Evolutionary conservation across 2,888 invertebrate species (phyloP).

Genomic region (Eupithecia subfuscata): DNA sequence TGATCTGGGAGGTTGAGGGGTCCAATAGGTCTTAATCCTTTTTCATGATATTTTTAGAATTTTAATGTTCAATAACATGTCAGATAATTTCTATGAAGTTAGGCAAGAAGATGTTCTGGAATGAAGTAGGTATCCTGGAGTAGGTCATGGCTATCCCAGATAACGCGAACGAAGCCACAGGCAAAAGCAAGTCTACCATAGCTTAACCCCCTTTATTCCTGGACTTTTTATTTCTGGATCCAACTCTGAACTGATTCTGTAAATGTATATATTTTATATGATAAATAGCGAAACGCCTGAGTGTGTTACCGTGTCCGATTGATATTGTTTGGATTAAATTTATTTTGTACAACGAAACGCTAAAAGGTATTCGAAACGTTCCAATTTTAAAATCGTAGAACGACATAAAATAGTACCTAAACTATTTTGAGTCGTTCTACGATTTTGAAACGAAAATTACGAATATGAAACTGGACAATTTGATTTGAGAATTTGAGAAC

Average conservation of each 20-base stretch:
- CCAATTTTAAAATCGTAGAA: no score
- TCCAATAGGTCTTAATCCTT: neutral
- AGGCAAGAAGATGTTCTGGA: neutral
- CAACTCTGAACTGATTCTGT: conserved; percentile 11
- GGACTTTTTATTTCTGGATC: neutral
- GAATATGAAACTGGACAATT: conserved; percentile 11
- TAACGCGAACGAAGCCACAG: neutral
- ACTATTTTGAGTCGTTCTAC: conserved; percentile 21
- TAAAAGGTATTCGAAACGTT: conserved; percentile 59
- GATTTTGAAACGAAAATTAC: conserved; percentile 31
- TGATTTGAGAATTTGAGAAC: neutral
- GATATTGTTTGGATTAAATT: conserved; percentile 77
- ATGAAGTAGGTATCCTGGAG: neutral
- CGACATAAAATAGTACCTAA: no score
- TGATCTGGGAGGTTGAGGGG: neutral
- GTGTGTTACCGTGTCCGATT: conserved; percentile 78
- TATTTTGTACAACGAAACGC: conserved; percentile 71
- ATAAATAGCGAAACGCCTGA: conserved; percentile 75
- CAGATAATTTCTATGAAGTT: no score
- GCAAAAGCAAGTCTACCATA: neutral
- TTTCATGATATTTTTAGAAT: no score
- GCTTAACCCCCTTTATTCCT: neutral
- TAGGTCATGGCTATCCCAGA: neutral
- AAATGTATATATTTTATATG: conserved; percentile 67
- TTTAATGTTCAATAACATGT: no score